These are phyloP conservation scores for Podiceps cristatus DNA, from an alignment of 2,113 vertebrate genomes.

Conservation along the genomic window DNA sequence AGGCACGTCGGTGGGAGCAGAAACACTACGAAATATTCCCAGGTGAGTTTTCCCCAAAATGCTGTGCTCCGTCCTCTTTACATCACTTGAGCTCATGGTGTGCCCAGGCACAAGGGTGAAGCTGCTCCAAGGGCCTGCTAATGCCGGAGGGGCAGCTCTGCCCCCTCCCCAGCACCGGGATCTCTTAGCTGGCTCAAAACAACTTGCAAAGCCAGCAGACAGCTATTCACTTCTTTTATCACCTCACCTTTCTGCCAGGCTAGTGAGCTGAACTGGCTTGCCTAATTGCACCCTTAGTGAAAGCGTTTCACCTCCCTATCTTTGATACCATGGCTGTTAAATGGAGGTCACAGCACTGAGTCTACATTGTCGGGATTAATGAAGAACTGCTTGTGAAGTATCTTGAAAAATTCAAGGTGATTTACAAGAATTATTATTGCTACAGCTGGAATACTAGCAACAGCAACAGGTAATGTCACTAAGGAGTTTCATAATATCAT, in stretches of 20 bases:
- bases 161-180: background rate
- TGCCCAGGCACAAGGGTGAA: rapidly evolving
- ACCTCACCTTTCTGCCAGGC: background rate
- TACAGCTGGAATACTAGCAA: background rate
- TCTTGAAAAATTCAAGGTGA: background rate
- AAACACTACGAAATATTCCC: background rate
- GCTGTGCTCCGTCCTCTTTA: background rate
- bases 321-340: background rate
- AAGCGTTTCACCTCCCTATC: background rate
- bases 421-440: background rate
- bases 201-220: background rate
- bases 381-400: background rate
- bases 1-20: background rate
- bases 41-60: background rate
- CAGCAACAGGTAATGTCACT: background rate
- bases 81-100: background rate
- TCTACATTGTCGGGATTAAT: background rate
- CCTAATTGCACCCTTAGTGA: background rate
- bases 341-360: background rate
- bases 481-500: background rate
- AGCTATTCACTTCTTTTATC: background rate
- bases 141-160: background rate
- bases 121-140: background rate
- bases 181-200: background rate
- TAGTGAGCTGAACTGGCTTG: background rate